Base-by-base conservation (phyloP, 2,797 vertebrate genomes). In the Pygocentrus nattereri region DNA sequence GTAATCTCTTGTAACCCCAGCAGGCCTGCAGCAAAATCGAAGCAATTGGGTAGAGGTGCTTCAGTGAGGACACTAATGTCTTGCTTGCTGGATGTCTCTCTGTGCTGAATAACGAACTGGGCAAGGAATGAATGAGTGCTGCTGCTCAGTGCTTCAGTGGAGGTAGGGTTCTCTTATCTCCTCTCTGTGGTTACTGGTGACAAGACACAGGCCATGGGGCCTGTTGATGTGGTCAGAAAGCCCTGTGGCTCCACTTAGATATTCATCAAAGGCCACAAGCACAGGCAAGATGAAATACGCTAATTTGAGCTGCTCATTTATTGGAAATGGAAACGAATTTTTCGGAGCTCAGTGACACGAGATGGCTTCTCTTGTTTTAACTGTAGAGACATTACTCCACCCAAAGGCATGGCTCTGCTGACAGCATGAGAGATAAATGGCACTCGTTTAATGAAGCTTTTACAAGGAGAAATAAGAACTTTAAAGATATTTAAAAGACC, bases 241-340 rank as follows among this genome's bases (percentile, higher is more conserved):
- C 78, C 68, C 80, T 12, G 74, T 80, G 87, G 77, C 79, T 76
- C 62, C 75, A 83, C 79, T 85, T 83, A 86, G 58, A 83, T 83
- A 85, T 86, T 85, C 70, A 86, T 86, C 83, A 85, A 70, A 81
- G 78, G 54, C 76, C 69, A 61, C 10, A 11, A 52, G 54, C 16
- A 34, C 65, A 31, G 56, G 68, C 67, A 84, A 79, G 81, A 83
- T 83, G 76, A 82, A 83, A 83, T 64, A 58, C 47, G 41, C 54
- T 82, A 77, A 88, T 83, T 83, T 85, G 38, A 85, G 70, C 81
- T 21, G 21, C 80, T 86, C 65, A 68, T 86, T 74, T 86, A 74
- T 86, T 83, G 84, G 76, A 84, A 83, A 81, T 61, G 58, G 83
- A 84, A 85, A 84, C 69, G 82, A 82, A 79, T 59, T 68, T 72